Base-by-base conservation (phyloP, 2,797 vertebrate genomes). In the Pempheris klunzingeri region DNA sequence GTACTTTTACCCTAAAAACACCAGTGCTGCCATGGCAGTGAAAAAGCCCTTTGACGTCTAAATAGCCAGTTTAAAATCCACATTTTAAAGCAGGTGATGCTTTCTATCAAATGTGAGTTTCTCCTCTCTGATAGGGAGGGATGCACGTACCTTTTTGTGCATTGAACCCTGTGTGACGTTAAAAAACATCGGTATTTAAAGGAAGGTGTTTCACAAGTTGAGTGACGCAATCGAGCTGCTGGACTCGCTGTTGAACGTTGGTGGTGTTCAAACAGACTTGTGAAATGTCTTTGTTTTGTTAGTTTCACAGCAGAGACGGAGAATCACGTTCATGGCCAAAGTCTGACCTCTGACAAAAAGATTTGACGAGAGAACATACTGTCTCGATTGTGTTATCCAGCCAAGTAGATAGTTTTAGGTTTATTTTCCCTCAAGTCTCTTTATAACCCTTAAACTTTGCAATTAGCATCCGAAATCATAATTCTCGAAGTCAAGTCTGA, bases 191-290 rank as follows among this genome's bases (percentile, higher is more conserved):
- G 5, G 9, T 52, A 15, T 30, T 38, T 32, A 4, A 49, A 44
- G 44, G 46, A 30, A 58, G 4, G 18, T 30, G 20, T 74, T 74
- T 75, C 41, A 62, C 13, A 58, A 34, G 5, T 39, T 52, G 7
- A 6, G 1, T 30, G 43, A 43, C 7, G 4, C 22, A 20, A 52
- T 57, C 10, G 4, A 32, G 36, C 71, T 63, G 44, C 47, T 46
- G 14, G 12, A 39, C 24, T 57, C 13, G 3, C 3, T 49, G 36
- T 49, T 68, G 26, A 28, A 52, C 5, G 17, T 53, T 18, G 10
- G 17, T 47, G 26, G 13, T 71, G 77, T 52, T 26, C 3, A 74
- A 53, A 74, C 70, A 66, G 4, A 44, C 59, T 75, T 65, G 62
- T 58, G 63, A 75, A 81, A 75, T n/a, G 2, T 0, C 14, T 41